Percentiles rank a stretch among this genome's conserved stretches.
Evolutionary conservation across 2,797 vertebrate genomes (phyloP).

Genomic region (Furcifer pardalis): DNA sequence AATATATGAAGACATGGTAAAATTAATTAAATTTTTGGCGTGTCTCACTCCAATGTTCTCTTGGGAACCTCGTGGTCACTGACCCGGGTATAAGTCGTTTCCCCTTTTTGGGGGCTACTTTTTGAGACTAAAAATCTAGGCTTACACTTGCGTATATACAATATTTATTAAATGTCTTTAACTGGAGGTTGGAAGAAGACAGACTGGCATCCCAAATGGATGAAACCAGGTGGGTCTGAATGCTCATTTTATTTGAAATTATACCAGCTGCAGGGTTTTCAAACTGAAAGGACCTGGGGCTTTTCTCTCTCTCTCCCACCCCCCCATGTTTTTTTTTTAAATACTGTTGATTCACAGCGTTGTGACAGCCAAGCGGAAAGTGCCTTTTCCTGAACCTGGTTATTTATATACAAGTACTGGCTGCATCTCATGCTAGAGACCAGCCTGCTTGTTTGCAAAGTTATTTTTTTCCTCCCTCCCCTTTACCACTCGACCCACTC

Average conservation of each 20-base stretch:
- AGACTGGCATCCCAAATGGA: background rate
- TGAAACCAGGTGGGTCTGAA: background rate
- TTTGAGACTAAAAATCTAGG: too few relatives aligned
- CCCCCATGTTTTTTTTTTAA: too few relatives aligned
- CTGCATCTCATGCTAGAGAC: constrained; percentile 38
- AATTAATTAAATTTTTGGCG: too few relatives aligned
- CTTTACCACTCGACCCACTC: background rate
- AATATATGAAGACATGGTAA: too few relatives aligned
- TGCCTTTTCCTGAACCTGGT: constrained; percentile 67
- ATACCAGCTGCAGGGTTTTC: constrained; percentile 35
- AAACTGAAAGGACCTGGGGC: constrained; percentile 30
- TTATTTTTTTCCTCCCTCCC: constrained; percentile 11
- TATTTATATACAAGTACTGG: constrained; percentile 66
- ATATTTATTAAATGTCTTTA: background rate
- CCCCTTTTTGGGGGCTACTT: too few relatives aligned
- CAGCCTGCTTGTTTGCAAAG: constrained; percentile 36
- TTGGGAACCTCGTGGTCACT: too few relatives aligned
- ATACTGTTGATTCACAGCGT: constrained; percentile 49
- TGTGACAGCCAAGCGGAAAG: constrained; percentile 64
- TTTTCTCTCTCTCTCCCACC: constrained; percentile 38
- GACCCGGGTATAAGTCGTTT: too few relatives aligned
- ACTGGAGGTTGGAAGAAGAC: background rate
- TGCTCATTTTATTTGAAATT: background rate
- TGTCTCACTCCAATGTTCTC: too few relatives aligned
- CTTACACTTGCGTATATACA: too few relatives aligned